Evolutionary conservation across 2,888 invertebrate genomes (phyloP), one percentile per base, ranked within the genome.

Genomic region (Desoria tigrina): DNA sequence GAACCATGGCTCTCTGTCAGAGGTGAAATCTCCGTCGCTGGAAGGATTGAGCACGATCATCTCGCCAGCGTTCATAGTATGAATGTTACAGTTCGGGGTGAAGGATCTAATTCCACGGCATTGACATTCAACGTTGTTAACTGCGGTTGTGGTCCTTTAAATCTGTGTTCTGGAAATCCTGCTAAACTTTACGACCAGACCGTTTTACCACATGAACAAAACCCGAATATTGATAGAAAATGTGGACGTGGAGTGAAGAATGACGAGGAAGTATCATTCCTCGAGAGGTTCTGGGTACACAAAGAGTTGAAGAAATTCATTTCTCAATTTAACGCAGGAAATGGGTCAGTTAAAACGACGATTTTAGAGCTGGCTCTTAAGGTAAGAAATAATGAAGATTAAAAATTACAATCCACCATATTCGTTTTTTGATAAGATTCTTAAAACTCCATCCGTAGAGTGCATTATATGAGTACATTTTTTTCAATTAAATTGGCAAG

Each of bases 11-110:
- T 78, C 61, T 79, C 79, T 63, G 70, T 78, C 3, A 80, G 80
- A 4, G 76, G 77, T 18, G 81, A 81, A 73, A 63, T 80, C 4
- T 77, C 79, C 1, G 76, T 81, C 3, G 77, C 78, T n/a, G 81
- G 80, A 18, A 32, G 11, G 11, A 32, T 32, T 7, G 32, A 32
- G 11, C 11, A 4, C 32, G 11, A 11, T 11, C 32, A 32, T 32
- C 11, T 32, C 4, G 11, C 4, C 32, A 32, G 11, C 32, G 11
- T 32, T 32, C 32, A 32, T 32, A 4, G 4, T 11, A 32, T 32
- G 6, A 32, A 32, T 11, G 32, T 11, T 32, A 32, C 32, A 32
- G 11, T 32, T 32, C 4, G 32, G 4, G 32, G 32, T 7, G 32
- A 32, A 4, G 11, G 32, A n/a, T n/a, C n/a, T n/a, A n/a, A n/a